Conservation (phyloP, 2,113 vertebrate genomes). For the Bos javanicus region DNA sequence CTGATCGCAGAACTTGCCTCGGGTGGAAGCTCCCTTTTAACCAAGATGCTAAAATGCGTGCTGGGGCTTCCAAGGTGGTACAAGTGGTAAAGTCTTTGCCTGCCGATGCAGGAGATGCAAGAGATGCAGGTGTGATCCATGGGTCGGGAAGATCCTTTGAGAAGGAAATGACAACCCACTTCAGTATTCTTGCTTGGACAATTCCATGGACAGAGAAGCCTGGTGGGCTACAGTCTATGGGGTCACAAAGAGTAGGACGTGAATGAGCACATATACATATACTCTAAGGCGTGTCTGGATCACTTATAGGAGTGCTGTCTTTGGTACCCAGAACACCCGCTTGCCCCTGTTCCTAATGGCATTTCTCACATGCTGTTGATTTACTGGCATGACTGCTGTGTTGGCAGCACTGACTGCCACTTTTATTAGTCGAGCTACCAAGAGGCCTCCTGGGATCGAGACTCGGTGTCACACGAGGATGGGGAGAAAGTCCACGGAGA, state of each 20-base stretch:
- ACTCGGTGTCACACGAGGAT: rapidly evolving
- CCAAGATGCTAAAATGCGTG: neutral
- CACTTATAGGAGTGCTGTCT: neutral
- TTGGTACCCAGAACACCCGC: rapidly evolving
- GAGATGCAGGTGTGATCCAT: neutral
- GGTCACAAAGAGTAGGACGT: neutral
- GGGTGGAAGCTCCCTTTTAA: rapidly evolving
- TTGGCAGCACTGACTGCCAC: rapidly evolving
- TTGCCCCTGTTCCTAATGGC: rapidly evolving
- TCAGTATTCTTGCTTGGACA: neutral
- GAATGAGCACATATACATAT: neutral
- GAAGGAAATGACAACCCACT: neutral
- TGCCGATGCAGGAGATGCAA: neutral
- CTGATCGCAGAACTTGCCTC: rapidly evolving
- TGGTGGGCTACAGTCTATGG: neutral
- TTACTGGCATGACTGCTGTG: neutral
- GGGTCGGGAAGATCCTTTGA: neutral
- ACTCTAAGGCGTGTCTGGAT: neutral
- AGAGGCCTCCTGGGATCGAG: neutral
- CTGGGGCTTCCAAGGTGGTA: neutral
- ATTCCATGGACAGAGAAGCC: neutral
- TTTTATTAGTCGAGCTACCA: neutral
- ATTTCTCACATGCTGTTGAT: neutral
- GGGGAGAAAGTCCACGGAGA: neutral
- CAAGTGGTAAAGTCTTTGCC: neutral